Percentiles rank a stretch among this genome's conserved stretches.
phyloP scores from a whole-genome alignment of 2,797 vertebrate genomes.

The Acanthurus leucopareius region DNA sequence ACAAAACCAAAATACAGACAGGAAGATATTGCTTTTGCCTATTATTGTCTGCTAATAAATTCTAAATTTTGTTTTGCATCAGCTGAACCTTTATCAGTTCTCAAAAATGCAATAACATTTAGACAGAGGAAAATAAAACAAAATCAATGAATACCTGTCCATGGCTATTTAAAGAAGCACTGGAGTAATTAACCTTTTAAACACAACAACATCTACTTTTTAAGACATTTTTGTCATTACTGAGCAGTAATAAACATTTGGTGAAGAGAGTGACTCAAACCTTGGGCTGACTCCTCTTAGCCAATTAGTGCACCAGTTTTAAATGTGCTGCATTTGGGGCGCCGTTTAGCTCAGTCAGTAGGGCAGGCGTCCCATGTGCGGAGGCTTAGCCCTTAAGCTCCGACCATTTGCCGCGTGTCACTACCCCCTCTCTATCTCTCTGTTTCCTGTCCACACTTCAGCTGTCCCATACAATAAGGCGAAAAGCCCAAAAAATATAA shows the following conservation, averaged over 20 bases:
- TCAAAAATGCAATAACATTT: constrained; percentile 5
- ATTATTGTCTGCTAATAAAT: constrained; percentile 38
- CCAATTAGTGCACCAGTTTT: neutral
- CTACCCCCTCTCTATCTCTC: too few species aligned
- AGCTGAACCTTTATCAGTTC: constrained; percentile 21
- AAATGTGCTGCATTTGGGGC: neutral
- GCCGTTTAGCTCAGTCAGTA: too few species aligned
- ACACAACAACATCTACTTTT: constrained; percentile 1
- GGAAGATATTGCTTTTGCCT: constrained; percentile 10
- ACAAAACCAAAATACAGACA: constrained; percentile 39
- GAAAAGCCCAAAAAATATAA: too few species aligned
- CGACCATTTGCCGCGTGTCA: too few species aligned
- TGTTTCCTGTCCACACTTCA: too few species aligned
- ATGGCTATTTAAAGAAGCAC: constrained; percentile 1
- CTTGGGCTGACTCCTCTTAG: neutral
- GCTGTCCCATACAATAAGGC: too few species aligned
- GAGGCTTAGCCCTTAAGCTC: too few species aligned
- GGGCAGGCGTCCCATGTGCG: too few species aligned
- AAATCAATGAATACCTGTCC: constrained; percentile 1
- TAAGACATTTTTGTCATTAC: neutral
- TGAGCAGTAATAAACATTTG: neutral
- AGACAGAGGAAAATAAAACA: constrained; percentile 1
- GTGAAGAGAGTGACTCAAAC: neutral
- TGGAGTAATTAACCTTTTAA: neutral
- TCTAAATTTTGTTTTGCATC: constrained; percentile 3